Conservation (phyloP, 2,113 vertebrate species). For the Hippoglossus stenolepis region DNA sequence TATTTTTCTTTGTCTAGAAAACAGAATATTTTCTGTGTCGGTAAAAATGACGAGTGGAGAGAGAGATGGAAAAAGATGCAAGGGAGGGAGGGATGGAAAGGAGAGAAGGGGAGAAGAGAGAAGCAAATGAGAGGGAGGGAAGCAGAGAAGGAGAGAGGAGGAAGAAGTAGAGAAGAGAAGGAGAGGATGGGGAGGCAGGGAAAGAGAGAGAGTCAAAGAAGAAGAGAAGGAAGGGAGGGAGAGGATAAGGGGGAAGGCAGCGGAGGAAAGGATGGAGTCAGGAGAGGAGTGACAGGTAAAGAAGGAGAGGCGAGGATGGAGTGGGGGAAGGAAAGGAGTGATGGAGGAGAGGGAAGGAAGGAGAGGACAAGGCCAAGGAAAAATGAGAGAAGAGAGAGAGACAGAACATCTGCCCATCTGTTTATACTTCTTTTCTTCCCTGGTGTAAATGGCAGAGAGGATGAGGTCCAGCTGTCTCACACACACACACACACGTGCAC, state of each 20-base stretch:
- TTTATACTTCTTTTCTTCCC: conserved; percentile 78
- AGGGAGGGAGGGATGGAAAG: neutral
- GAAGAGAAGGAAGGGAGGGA: neutral
- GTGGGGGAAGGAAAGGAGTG: neutral
- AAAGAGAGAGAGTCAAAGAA: neutral
- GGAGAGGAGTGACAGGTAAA: neutral
- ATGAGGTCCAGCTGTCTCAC: conserved; percentile 77
- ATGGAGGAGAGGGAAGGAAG: neutral
- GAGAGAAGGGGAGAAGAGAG: neutral
- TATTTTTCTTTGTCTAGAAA: no score
- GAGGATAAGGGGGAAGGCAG: neutral
- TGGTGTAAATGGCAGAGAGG: conserved; percentile 76
- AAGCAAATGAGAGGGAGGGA: no score
- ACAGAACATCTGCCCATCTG: conserved; percentile 80
- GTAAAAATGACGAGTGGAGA: neutral
- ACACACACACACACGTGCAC: conserved; percentile 43
- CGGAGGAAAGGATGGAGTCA: no score
- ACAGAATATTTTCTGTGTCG: neutral
- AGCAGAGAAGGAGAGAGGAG: no score
- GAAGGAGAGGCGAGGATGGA: neutral
- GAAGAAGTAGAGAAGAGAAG: neutral
- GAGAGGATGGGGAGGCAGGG: no score
- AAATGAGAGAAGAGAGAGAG: conserved; percentile 43
- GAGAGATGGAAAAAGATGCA: neutral
- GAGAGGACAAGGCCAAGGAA: conserved; percentile 53